Conservation (phyloP, 2,888 invertebrate species). For the Parelbella ahira region DNA sequence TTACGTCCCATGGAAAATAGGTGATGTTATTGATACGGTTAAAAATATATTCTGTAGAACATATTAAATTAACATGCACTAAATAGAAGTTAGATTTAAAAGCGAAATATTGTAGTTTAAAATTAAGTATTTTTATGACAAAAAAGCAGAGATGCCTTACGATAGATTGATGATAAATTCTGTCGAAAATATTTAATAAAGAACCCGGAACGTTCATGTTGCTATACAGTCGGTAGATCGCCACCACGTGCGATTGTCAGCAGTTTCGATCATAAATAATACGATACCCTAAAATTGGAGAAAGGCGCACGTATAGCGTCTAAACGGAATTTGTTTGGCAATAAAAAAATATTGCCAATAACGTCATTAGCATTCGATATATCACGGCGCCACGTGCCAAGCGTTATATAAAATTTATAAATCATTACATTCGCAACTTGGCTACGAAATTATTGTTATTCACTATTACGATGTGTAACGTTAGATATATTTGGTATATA, state of each 20-base stretch:
- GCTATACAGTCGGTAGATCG: slow-evolving; percentile 22
- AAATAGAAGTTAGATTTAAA: too few relatives aligned
- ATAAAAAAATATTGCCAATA: slow-evolving; percentile 37
- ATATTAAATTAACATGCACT: too few relatives aligned
- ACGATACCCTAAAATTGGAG: slow-evolving; percentile 26
- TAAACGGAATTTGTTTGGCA: slow-evolving; percentile 26
- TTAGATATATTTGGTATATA: too few relatives aligned
- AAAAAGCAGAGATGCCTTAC: too few relatives aligned
- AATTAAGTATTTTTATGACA: too few relatives aligned
- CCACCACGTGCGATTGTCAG: slow-evolving; percentile 26
- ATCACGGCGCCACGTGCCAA: slow-evolving; percentile 43
- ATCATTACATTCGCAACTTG: slow-evolving; percentile 48
- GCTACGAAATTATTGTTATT: too few relatives aligned
- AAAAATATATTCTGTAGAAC: too few relatives aligned
- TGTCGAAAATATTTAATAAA: slow-evolving; percentile 16
- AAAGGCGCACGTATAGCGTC: slow-evolving; percentile 16
- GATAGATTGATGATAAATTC: too few relatives aligned
- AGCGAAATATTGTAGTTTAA: too few relatives aligned
- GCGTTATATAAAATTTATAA: slow-evolving; percentile 56
- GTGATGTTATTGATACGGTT: too few relatives aligned
- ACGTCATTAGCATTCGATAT: slow-evolving; percentile 40
- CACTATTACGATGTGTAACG: too few relatives aligned
- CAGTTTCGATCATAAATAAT: slow-evolving; percentile 26
- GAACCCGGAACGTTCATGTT: slow-evolving; percentile 17
- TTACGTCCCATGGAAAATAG: too few relatives aligned